phyloP scores from a whole-genome alignment of 1,140 invertebrate species.

The Drosophila takahashii region DNA sequence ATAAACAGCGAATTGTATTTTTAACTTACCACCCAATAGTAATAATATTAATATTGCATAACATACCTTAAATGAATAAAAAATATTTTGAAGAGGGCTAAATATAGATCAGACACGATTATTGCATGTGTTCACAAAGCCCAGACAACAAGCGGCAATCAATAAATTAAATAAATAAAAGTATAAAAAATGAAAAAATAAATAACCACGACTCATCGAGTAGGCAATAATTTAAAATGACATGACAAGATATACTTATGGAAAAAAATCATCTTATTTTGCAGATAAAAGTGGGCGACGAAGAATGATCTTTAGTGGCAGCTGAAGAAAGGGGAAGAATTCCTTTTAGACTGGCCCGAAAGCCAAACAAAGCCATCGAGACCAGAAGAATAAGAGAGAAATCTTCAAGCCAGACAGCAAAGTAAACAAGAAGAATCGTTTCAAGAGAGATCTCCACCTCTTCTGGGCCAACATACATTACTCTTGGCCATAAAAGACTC shows the following conservation, averaged over 20 bases:
- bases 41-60: neutral
- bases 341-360: conserved; percentile 7
- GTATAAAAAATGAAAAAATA: conserved; percentile 22
- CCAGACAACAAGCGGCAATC: conserved; percentile 30
- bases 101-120: conserved; percentile 5
- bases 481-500: conserved; percentile 40
- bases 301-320: conserved; percentile 5
- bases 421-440: conserved; percentile 42
- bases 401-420: conserved; percentile 46
- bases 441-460: conserved; percentile 12
- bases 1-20: neutral
- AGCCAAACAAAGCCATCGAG: conserved; percentile 23
- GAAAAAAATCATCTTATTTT: conserved; percentile 30
- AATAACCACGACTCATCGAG: conserved; percentile 50
- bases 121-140: conserved; percentile 1
- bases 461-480: conserved; percentile 38
- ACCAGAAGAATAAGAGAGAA: conserved; percentile 21
- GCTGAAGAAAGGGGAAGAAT: conserved; percentile 23
- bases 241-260: conserved; percentile 32
- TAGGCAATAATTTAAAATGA: conserved; percentile 63
- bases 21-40: neutral
- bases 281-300: conserved; percentile 32
- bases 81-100: conserved; percentile 32
- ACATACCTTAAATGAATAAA: conserved; percentile 4
- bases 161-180: conserved; percentile 13